Evolutionary conservation across 1,140 invertebrate species (phyloP), one percentile per base, ranked within the genome.

Genomic region (Stegodyphus dumicola): DNA sequence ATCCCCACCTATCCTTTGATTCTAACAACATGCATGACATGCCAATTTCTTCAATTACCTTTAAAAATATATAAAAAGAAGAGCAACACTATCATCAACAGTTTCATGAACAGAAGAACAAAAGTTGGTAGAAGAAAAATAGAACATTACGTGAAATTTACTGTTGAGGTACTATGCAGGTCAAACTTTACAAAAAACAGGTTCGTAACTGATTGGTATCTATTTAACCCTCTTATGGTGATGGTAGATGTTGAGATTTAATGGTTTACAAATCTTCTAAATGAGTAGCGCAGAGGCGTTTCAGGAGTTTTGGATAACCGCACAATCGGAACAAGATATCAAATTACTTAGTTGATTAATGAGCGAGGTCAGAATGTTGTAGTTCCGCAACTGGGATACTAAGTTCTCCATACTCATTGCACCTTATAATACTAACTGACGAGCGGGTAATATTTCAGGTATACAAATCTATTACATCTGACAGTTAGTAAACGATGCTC

Each of bases 321-420:
- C 15, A 52, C 33, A 77, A 77, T 77, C 76, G 51, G 7, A 67
- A 60, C 7, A 77, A 77, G 76, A 52, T 77, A 77, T 77, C 64
- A 48, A 67, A 67, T 67, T 77, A 67, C 48, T 13, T 3, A 10
- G 49, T 33, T 77, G 60, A 77, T 77, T 77, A 77, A 77, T 18
- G 48, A 53, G 49, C 17, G n/a, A 52, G 33, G 76, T 67, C 76
- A 77, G 33, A 33, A 33, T 33, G 33, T 3, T 33, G 33, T 33
- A 33, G 33, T 33, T 33, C 33, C 33, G 33, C 33, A 33, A 33
- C 3, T 33, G 1, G 1, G 33, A 1, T 33, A 33, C 33, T 3
- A 33, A 33, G 33, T 33, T 33, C 33, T 33, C 33, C 33, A 33
- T 33, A 33, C 33, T 33, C 33, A 33, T 33, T 3, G 33, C 33